Evolutionary conservation across 2,113 vertebrate genomes (phyloP), one percentile per base, ranked within the genome.

Genomic region (Prietella phreatophila): DNA sequence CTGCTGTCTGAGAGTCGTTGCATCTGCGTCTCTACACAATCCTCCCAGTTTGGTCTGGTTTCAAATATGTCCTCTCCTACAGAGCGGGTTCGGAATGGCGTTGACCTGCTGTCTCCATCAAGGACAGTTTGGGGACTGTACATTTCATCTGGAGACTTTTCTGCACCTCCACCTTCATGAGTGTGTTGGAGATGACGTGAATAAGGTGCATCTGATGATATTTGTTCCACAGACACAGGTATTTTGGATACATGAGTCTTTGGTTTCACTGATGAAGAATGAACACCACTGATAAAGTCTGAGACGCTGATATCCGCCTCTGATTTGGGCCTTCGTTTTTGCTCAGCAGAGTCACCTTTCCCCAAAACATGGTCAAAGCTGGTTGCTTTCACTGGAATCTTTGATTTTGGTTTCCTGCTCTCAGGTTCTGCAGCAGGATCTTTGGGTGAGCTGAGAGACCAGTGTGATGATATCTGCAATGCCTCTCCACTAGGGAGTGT

Each of bases 11-110:
- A 95, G 96, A 98, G 96, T 96, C 96, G 96, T 94, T 98, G 96
- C 96, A 97, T 98, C 96, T 98, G 97, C 96, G 97, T 99, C 96
- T 98, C 97, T 95, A 98, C 94, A 85, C 95, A 97, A 95, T 97
- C 97, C 94, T 99, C 97, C 97, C 96, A 97, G 93, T 96, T 95
- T 92, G 97, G 96, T 94, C 97, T 97, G 92, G 95, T 96, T 94
- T 98, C 96, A 98, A 98, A 98, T 92, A 97, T 95, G 95, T 98
- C 97, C 94, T 97, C 97, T 88, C 94, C 96, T 92, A 96, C 92
- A 93, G 96, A 94, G 90, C 95, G 94, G 86, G 96, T 94, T 90
- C 91, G 91, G 79, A 85, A 93, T 93, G 92, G 93, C 87, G 96
- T 93, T 69, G 92, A 94, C 91, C 95, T 94, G 89, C 94, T 96